These are phyloP conservation scores for Amyelois transitella DNA, from an alignment of 1,140 invertebrate genomes.

Conservation along the genomic window DNA sequence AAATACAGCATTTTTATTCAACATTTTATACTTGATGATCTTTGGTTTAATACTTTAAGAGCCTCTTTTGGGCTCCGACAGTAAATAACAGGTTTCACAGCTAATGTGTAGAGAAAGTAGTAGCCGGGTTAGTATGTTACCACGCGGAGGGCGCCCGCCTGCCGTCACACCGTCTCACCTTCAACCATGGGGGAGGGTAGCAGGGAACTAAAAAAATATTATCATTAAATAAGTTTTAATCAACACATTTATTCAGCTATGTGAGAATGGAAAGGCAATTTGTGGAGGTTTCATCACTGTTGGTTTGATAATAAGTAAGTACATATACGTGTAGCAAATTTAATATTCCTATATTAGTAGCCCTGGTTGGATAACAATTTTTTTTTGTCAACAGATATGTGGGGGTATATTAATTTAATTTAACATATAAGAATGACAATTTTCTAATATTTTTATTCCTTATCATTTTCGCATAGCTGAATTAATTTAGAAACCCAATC, in stretches of 20 bases:
- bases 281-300: no score
- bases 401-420: no score
- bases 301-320: no score
- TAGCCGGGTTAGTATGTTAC: slow-evolving; percentile 19
- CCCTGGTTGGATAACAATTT: no score
- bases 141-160: slow-evolving; percentile 20
- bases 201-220: slow-evolving; percentile 43
- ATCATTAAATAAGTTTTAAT: not conserved
- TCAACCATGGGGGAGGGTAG: slow-evolving; percentile 53
- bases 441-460: no score
- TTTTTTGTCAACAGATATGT: no score
- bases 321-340: no score
- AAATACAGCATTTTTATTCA: no score
- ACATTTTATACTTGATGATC: not conserved
- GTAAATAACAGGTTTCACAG: slow-evolving; percentile 18
- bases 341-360: no score
- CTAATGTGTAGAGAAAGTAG: slow-evolving; percentile 23
- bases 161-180: slow-evolving; percentile 48
- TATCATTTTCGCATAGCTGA: no score
- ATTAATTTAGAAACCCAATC: no score
- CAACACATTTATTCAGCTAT: not conserved
- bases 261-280: not conserved
- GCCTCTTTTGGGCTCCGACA: not conserved
- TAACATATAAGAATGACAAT: no score
- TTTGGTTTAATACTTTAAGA: not conserved